A percentile compares a stretch with the other conserved stretches of the same genome.
These are phyloP conservation scores for Heliopora coerulea DNA, from an alignment of 92 coral and sea anemone species.

Conservation along the genomic window DNA sequence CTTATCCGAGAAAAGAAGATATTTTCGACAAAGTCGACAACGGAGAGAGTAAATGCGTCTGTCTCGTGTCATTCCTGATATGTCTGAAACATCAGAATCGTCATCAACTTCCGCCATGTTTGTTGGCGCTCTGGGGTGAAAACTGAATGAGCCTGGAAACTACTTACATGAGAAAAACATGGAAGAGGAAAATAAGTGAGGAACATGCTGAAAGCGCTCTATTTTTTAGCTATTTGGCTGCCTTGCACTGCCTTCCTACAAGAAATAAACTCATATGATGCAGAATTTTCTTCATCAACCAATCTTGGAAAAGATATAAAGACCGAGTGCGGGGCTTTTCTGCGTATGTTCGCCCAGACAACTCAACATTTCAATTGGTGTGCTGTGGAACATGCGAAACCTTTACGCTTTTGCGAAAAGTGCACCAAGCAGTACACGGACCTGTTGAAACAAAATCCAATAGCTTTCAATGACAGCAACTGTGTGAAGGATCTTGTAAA, in stretches of 20 bases:
- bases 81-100: neutral
- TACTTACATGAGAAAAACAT: neutral
- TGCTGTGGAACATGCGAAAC: constrained; percentile 30
- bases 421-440: constrained; percentile 8
- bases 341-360: constrained; percentile 17
- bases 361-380: constrained; percentile 25
- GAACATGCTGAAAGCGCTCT: neutral
- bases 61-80: neutral
- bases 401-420: constrained; percentile 37
- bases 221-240: neutral
- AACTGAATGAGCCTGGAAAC: neutral
- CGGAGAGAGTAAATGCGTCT: constrained; percentile 12
- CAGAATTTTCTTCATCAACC: neutral
- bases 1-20: constrained; percentile 1
- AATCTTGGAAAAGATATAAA: constrained; percentile 1
- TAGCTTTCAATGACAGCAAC: constrained; percentile 10
- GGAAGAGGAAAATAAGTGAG: neutral
- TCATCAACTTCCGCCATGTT: neutral
- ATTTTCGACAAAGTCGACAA: constrained; percentile 20
- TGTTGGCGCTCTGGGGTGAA: neutral
- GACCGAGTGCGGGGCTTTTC: constrained; percentile 7
- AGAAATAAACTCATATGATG: neutral
- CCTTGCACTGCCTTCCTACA: neutral
- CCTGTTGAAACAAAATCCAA: constrained; percentile 3
- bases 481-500: constrained; percentile 31